Base-by-base conservation (phyloP, 2,797 vertebrate species). In the Lates japonicus region DNA sequence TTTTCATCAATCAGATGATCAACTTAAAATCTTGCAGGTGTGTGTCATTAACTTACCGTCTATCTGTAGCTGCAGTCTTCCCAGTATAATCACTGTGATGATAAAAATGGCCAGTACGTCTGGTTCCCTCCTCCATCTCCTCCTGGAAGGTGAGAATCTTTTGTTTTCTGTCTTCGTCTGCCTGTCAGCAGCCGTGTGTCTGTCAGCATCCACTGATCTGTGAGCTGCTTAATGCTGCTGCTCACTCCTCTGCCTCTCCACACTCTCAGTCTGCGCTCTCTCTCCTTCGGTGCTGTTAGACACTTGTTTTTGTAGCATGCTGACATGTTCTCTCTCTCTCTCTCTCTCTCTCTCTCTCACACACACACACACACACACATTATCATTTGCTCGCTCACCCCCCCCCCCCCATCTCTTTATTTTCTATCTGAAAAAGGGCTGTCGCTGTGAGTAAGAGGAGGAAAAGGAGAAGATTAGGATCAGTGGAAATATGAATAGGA, bases 151-250 rank as follows among this genome's bases (percentile, higher is more conserved):
- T 16, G 42, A 39, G 16, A 39, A 25, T 49, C 54, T 44, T 10
- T 22, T 49, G 12, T 62, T 72, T 41, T 29, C 76, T n/a, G 54
- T 54, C 60, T 46, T 31, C 42, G 29, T 52, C 41, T 57, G 48
- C 25, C 57, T 33, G 13, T 73, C 63, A 64, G 52, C 46, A 17
- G 78, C 64, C 35, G 35, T 13, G 51, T 9, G n/a, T 67, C 68
- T 64, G 67, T 78, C 71, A 77, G 66, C 66, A 60, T 81, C 63
- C 78, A 57, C 73, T 60, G 73, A 74, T 80, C 55, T 61, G 39
- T 14, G 76, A 70, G 70, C 73, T 59, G 60, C 63, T 58, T 65
- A 51, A 69, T 67, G 71, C 48, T 12, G 14, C 83, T 37, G 19
- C 42, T n/a, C 69, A 72, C 72, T 70, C 63, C 58, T 41, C 66